A percentile compares a stretch with the other conserved stretches of the same genome.
These are phyloP conservation scores for Xanthorhoe spadicearia DNA, from an alignment of 2,888 invertebrate species.

Conservation along the genomic window DNA sequence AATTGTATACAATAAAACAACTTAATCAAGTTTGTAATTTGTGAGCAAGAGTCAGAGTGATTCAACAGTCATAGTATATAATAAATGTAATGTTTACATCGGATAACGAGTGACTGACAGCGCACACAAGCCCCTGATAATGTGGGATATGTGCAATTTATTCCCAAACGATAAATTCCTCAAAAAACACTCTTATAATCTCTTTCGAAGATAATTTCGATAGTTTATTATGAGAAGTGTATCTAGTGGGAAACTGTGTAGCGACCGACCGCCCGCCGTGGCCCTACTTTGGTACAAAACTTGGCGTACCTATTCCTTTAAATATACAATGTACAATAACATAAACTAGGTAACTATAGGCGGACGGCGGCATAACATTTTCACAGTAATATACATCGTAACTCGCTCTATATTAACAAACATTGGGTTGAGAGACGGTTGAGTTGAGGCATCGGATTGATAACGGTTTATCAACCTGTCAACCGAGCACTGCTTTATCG, in stretches of 20 bases:
- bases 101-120: slow-evolving; percentile 45
- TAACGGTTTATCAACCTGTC: slow-evolving; percentile 26
- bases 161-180: slow-evolving; percentile 27
- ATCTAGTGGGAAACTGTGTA: slow-evolving; percentile 57
- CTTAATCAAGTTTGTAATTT: background rate
- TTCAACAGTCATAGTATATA: slow-evolving; percentile 5
- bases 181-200: slow-evolving; percentile 7
- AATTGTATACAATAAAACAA: background rate
- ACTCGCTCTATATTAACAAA: slow-evolving; percentile 83
- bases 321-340: slow-evolving; percentile 82
- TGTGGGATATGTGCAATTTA: slow-evolving; percentile 78
- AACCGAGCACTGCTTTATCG: background rate
- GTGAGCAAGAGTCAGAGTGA: background rate
- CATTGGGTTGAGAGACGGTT: slow-evolving; percentile 42
- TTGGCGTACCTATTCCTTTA: slow-evolving; percentile 74
- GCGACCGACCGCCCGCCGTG: slow-evolving; percentile 71
- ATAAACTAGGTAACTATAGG: slow-evolving; percentile 61
- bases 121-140: slow-evolving; percentile 81
- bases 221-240: slow-evolving; percentile 16
- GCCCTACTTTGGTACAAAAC: slow-evolving; percentile 73
- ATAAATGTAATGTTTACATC: slow-evolving; percentile 20
- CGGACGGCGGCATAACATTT: slow-evolving; percentile 74
- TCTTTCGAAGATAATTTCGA: slow-evolving; percentile 2
- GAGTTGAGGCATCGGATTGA: slow-evolving; percentile 24
- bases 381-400: slow-evolving; percentile 82